These are phyloP conservation scores for Aptenodytes forsteri DNA, from an alignment of 2,113 vertebrate species.

Conservation along the genomic window DNA sequence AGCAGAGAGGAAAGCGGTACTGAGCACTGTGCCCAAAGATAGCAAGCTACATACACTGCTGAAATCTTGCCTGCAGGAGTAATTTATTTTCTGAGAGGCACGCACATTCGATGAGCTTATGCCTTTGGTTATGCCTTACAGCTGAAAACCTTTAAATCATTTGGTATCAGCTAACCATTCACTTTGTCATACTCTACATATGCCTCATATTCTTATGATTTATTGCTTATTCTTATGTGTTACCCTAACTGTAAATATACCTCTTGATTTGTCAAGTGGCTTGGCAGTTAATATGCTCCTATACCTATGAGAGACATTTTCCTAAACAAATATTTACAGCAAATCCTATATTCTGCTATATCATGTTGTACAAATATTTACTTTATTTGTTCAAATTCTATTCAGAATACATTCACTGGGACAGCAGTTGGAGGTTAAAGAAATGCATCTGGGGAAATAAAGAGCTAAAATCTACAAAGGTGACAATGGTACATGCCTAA, in stretches of 20 bases:
- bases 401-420: not conserved
- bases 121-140: not conserved
- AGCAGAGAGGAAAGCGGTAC: not conserved
- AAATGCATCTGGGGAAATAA: not conserved
- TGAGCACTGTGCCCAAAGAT: not conserved
- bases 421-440: not conserved
- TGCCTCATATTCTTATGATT: not conserved
- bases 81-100: not conserved
- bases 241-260: not conserved
- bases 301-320: not conserved
- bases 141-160: not conserved
- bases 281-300: not conserved
- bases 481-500: not conserved
- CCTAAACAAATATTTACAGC: conserved; percentile 15
- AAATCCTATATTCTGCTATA: not conserved
- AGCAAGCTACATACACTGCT: not conserved
- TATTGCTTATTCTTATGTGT: not conserved
- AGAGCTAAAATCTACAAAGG: not conserved
- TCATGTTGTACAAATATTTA: not conserved
- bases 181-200: not conserved
- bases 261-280: conserved; percentile 16
- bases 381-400: not conserved
- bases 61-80: not conserved
- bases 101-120: not conserved
- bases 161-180: not conserved